Conservation (phyloP, 1,140 invertebrate genomes). For the Micrasema minimum region DNA sequence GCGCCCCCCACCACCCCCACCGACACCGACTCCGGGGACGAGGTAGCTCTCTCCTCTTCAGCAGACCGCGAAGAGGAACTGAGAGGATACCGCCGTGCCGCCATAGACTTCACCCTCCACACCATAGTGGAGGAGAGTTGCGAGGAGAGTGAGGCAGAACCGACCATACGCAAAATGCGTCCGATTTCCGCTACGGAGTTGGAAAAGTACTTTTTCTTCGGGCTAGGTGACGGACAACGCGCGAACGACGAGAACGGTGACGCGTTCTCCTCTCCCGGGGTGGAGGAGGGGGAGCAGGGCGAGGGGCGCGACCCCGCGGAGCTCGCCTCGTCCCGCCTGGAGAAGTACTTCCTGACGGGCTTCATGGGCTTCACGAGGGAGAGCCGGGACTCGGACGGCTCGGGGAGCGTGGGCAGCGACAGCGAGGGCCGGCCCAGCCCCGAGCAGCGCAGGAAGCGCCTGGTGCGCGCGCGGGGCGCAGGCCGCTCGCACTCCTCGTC, state of each 20-base stretch:
- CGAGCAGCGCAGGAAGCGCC: conserved; percentile 81
- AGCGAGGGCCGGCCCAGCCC: conserved; percentile 88
- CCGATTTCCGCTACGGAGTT: conserved; percentile 82
- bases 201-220: conserved; percentile 93
- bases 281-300: conserved; percentile 66
- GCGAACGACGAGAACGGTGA: conserved; percentile 71
- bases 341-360: conserved; percentile 90
- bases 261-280: conserved; percentile 72
- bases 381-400: conserved; percentile 82
- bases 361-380: conserved; percentile 83
- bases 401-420: conserved; percentile 84
- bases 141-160: conserved; percentile 87
- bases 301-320: conserved; percentile 73
- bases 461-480: conserved; percentile 82
- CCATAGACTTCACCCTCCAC: conserved; percentile 89
- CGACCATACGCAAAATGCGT: conserved; percentile 67
- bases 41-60: conserved; percentile 64
- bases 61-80: conserved; percentile 82
- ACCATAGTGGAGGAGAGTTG: conserved; percentile 95
- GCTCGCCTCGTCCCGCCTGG: conserved; percentile 83
- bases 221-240: conserved; percentile 77
- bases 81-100: conserved; percentile 80
- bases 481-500: conserved; percentile 83
- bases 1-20: conserved; percentile 68
- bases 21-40: conserved; percentile 70